These are phyloP conservation scores for Chelidonichthys spinosus DNA, from an alignment of 2,797 vertebrate genomes.

Conservation along the genomic window DNA sequence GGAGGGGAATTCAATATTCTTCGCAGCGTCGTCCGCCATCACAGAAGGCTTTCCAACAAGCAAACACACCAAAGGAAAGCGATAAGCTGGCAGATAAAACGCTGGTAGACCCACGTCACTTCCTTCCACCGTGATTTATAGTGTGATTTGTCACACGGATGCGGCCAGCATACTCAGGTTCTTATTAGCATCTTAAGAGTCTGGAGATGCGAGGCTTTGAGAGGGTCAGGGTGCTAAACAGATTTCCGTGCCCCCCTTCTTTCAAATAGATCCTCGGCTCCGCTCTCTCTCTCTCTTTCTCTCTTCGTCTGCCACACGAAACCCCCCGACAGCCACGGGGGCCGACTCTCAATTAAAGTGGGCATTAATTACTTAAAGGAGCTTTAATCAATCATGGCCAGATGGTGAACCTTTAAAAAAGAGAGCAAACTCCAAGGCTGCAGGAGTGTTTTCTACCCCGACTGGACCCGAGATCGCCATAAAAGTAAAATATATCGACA, in stretches of 20 bases:
- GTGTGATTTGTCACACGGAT: slow-evolving; percentile 71
- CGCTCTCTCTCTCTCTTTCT: slow-evolving; percentile 15
- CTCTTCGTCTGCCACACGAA: slow-evolving; percentile 30
- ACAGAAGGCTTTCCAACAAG: slow-evolving; percentile 58
- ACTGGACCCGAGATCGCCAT: slow-evolving; percentile 46
- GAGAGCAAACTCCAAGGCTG: slow-evolving; percentile 59
- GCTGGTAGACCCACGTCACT: slow-evolving; percentile 57
- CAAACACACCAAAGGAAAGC: slow-evolving; percentile 60
- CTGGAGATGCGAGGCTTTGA: slow-evolving; percentile 64
- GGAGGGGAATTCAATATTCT: slow-evolving; percentile 73
- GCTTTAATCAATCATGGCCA: slow-evolving; percentile 85
- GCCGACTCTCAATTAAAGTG: slow-evolving; percentile 80
- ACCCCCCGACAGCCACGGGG: slow-evolving; percentile 66
- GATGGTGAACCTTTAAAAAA: slow-evolving; percentile 74
- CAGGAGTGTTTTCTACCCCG: slow-evolving; percentile 42
- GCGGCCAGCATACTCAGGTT: slow-evolving; percentile 66
- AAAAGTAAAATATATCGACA: slow-evolving; percentile 38
- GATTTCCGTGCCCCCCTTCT: slow-evolving; percentile 69
- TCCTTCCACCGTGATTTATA: slow-evolving; percentile 71
- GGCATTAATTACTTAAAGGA: slow-evolving; percentile 84
- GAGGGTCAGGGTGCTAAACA: slow-evolving; percentile 78
- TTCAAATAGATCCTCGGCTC: slow-evolving; percentile 68
- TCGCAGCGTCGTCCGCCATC: slow-evolving; percentile 53
- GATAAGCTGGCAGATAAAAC: slow-evolving; percentile 68
- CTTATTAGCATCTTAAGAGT: slow-evolving; percentile 78